These are phyloP conservation scores for Acrocephalus arundinaceus DNA, from an alignment of 2,113 vertebrate genomes.

Conservation along the genomic window DNA sequence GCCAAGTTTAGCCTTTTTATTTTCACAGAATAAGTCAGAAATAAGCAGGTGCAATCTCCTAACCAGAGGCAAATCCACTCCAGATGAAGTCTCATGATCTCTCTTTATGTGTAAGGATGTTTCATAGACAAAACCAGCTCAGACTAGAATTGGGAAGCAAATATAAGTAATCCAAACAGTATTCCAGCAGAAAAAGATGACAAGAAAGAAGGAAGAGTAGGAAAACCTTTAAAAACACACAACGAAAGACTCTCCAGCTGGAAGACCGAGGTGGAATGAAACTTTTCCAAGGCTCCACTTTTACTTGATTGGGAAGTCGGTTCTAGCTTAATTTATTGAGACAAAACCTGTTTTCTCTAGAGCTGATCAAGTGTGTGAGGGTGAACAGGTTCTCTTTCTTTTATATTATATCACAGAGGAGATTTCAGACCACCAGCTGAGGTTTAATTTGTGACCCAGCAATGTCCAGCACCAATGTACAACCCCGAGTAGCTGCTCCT, in stretches of 20 bases:
- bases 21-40: not conserved
- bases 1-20: conserved; percentile 16
- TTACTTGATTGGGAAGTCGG: not conserved
- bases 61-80: not conserved
- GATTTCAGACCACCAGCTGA: not conserved
- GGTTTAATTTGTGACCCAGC: not conserved
- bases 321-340: not conserved
- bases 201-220: not conserved
- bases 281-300: fast-evolving
- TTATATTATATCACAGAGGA: not conserved
- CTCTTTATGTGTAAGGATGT: not conserved
- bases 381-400: not conserved
- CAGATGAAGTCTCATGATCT: not conserved
- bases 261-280: not conserved
- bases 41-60: conserved; percentile 13
- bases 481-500: fast-evolving
- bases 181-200: not conserved
- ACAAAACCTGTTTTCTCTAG: not conserved
- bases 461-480: fast-evolving
- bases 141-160: not conserved
- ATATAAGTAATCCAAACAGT: not conserved
- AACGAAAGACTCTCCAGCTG: fast-evolving
- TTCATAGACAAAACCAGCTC: not conserved
- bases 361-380: not conserved
- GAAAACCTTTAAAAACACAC: not conserved